Evolutionary conservation across 2,113 vertebrate genomes (phyloP).

Genomic region (Dermatemys mawii): DNA sequence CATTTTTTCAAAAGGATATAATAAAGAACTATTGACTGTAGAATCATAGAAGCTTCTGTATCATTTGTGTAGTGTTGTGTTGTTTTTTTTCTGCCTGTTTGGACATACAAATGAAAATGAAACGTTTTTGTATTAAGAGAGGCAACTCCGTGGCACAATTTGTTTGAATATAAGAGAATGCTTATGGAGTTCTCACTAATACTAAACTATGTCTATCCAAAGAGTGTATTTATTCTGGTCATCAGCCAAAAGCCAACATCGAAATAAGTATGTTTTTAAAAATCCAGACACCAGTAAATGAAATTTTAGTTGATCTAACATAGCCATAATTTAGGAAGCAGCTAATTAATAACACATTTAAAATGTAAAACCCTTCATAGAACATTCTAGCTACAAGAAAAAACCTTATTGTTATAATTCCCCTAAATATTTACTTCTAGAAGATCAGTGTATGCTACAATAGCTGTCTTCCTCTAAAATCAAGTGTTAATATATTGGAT

Average conservation of each 20-base stretch:
- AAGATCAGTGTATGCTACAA: background rate
- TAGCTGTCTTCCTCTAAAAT: background rate
- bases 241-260: background rate
- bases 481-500: background rate
- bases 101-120: conserved; percentile 44
- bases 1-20: conserved; percentile 37
- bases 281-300: background rate
- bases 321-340: background rate
- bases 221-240: background rate
- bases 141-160: background rate
- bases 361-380: background rate
- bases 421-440: background rate
- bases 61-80: background rate
- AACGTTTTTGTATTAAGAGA: conserved; percentile 34
- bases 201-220: background rate
- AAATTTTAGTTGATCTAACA: background rate
- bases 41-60: conserved; percentile 2
- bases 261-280: conserved; percentile 1
- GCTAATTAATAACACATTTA: background rate
- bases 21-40: conserved; percentile 45
- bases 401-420: background rate
- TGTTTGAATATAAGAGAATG: background rate
- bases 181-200: background rate
- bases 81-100: conserved; percentile 13
- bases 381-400: background rate